Evolutionary conservation across 2,797 vertebrate species (phyloP).

Genomic region (Mycteria americana): DNA sequence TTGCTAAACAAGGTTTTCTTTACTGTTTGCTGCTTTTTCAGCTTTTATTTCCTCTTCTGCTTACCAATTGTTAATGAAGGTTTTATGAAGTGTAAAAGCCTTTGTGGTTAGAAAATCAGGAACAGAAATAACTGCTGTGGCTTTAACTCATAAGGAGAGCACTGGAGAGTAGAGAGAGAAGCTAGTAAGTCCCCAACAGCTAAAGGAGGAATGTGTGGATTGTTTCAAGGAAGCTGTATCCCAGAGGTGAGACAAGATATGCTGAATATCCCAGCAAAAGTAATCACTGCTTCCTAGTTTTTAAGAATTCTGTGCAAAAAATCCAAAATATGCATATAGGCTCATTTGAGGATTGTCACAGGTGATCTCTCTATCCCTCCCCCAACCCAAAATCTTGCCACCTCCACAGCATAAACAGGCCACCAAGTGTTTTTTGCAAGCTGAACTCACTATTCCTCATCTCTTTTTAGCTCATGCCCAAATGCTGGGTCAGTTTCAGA

Average conservation of each 20-base stretch:
- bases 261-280: background rate
- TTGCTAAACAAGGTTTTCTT: background rate
- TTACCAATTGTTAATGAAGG: background rate
- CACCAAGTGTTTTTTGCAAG: background rate
- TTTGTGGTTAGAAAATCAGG: background rate
- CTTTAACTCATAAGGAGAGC: slow-evolving; percentile 8
- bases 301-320: background rate
- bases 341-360: background rate
- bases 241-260: background rate
- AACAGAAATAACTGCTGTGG: background rate
- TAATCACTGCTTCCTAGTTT: background rate
- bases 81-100: background rate
- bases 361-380: background rate
- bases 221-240: background rate
- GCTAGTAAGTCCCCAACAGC: background rate
- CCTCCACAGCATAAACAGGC: background rate
- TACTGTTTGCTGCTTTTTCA: background rate
- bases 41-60: slow-evolving; percentile 1
- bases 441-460: background rate
- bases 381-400: background rate
- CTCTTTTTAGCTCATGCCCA: background rate
- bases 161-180: background rate
- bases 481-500: background rate
- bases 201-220: background rate
- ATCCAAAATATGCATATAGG: background rate